Conservation (phyloP, 2,797 vertebrate species). For the Fundulus diaphanus region DNA sequence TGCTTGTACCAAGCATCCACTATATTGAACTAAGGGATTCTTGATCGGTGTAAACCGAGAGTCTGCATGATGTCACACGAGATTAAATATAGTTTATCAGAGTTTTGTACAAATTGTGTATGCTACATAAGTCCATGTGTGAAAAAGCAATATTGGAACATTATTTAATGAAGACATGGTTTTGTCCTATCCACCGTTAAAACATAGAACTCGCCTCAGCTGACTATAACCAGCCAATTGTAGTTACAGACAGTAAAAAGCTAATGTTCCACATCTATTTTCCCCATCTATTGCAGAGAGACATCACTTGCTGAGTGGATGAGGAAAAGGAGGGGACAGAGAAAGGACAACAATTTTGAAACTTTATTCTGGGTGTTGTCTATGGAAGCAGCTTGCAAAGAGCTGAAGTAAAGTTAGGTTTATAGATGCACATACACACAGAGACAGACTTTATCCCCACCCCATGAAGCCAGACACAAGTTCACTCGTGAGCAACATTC, state of each 20-base stretch:
- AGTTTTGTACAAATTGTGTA: neutral
- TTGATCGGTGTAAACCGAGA: neutral
- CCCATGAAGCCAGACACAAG: slow-evolving; percentile 29
- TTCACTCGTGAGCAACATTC: slow-evolving; percentile 35
- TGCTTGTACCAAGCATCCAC: neutral
- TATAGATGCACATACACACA: slow-evolving; percentile 45
- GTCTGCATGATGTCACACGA: neutral
- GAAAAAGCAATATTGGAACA: neutral
- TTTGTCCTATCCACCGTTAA: neutral
- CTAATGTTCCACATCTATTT: slow-evolving; percentile 71
- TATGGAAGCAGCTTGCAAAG: slow-evolving; percentile 37
- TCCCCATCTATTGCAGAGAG: slow-evolving; percentile 44
- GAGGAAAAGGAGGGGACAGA: slow-evolving; percentile 40
- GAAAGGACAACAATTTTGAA: slow-evolving; percentile 58
- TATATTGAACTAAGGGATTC: neutral
- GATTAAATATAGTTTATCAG: neutral
- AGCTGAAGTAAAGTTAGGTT: slow-evolving; percentile 43
- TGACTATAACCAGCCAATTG: slow-evolving; percentile 78
- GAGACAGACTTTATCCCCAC: slow-evolving; percentile 36
- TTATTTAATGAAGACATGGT: neutral
- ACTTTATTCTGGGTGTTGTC: slow-evolving; percentile 55
- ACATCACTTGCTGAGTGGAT: slow-evolving; percentile 19
- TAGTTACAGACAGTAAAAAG: slow-evolving; percentile 85
- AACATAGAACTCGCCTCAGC: slow-evolving; percentile 37
- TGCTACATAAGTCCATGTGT: neutral